phyloP scores from a whole-genome alignment of 2,888 invertebrate species.

The Trissolcus japonicus region DNA sequence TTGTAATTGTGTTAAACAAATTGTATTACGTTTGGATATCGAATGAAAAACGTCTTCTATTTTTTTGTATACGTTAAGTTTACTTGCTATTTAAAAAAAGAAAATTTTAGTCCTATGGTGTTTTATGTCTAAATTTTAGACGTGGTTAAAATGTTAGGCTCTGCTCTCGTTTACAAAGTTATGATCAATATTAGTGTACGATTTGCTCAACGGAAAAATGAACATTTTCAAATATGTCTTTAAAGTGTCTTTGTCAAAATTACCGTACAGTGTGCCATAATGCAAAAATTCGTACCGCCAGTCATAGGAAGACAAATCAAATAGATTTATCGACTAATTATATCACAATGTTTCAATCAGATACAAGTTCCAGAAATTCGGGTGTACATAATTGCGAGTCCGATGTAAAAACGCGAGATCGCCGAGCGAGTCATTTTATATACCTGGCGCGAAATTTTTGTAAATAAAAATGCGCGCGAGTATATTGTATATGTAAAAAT shows the following conservation, averaged over 20 bases:
- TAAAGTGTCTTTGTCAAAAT: slow-evolving; percentile 49
- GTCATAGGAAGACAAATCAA: neutral
- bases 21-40: too few species aligned
- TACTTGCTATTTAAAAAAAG: too few species aligned
- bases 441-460: slow-evolving; percentile 35
- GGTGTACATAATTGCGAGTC: slow-evolving; percentile 43
- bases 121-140: too few species aligned
- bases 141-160: slow-evolving; percentile 13
- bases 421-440: slow-evolving; percentile 39
- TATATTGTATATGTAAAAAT: slow-evolving; percentile 64
- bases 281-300: slow-evolving; percentile 1
- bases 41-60: too few species aligned
- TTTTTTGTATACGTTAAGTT: too few species aligned
- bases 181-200: neutral
- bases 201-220: slow-evolving; percentile 35
- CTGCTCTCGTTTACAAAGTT: slow-evolving; percentile 24
- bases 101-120: too few species aligned
- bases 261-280: slow-evolving; percentile 48
- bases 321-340: neutral
- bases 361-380: slow-evolving; percentile 24
- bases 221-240: slow-evolving; percentile 12
- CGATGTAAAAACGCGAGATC: slow-evolving; percentile 40
- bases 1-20: too few species aligned
- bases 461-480: slow-evolving; percentile 60
- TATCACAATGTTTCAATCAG: neutral